A percentile compares a stretch with the other conserved stretches of the same genome.
Conservation (phyloP, 2,113 vertebrate species). For the Prochilodus magdalenae region DNA sequence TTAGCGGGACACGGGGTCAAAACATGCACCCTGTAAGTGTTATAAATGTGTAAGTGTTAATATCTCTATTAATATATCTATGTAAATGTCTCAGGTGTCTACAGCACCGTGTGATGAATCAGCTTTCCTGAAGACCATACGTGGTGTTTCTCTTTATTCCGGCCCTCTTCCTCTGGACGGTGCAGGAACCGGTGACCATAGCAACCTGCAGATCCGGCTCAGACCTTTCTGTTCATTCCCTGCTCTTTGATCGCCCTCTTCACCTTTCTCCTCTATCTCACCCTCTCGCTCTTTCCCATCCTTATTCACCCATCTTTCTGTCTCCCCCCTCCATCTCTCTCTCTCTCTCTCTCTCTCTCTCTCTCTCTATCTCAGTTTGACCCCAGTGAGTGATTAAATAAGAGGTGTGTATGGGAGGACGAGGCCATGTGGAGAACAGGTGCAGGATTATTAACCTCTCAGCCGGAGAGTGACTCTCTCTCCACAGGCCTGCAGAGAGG, state of each 20-base stretch:
- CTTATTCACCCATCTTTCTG: no score
- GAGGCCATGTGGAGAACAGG: conserved; percentile 64
- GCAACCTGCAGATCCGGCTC: no score
- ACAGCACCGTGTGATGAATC: no score
- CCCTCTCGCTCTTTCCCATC: not conserved
- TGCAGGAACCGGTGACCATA: no score
- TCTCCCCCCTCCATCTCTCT: not conserved
- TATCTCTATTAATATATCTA: no score
- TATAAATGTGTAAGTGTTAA: no score
- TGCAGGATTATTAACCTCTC: conserved; percentile 75
- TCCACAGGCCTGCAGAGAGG: conserved; percentile 62
- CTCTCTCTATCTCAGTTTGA: not conserved
- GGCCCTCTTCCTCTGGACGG: no score
- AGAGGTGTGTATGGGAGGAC: conserved; percentile 53
- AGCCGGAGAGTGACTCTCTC: conserved; percentile 62
- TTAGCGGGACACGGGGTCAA: no score
- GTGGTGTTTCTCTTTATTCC: no score
- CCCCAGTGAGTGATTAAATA: conserved; percentile 74
- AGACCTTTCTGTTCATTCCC: not conserved
- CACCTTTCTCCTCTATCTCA: not conserved
- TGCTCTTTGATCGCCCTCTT: not conserved
- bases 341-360: conserved; percentile 10
- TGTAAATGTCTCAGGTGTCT: no score
- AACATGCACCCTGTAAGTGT: no score
- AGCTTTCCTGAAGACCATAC: no score